These are phyloP conservation scores for Ictalurus furcatus DNA, from an alignment of 2,113 vertebrate species.

Conservation along the genomic window DNA sequence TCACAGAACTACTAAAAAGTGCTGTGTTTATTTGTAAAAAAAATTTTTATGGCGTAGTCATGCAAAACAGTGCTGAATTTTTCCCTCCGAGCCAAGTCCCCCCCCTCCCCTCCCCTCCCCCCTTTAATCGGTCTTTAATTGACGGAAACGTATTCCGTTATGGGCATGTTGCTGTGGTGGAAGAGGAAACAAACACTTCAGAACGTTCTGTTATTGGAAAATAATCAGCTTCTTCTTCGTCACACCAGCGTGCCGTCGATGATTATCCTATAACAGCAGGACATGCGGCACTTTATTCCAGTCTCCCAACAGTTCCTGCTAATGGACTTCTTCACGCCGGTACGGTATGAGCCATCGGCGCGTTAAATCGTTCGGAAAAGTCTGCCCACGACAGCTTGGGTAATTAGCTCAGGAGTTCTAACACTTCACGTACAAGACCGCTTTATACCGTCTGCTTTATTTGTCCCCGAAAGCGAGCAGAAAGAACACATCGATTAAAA, in stretches of 20 bases:
- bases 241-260: background rate
- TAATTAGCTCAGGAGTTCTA: background rate
- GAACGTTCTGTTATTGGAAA: background rate
- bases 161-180: background rate
- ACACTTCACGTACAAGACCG: background rate
- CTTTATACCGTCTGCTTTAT: background rate
- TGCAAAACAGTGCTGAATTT: constrained; percentile 39
- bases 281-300: background rate
- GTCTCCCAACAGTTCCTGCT: background rate
- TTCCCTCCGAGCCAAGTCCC: background rate
- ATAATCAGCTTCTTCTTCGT: background rate
- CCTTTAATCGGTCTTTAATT: background rate
- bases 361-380: background rate
- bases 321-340: background rate
- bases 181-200: background rate
- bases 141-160: too few species aligned
- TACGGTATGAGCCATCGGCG: too few species aligned
- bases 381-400: background rate
- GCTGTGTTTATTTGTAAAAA: too few species aligned
- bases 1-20: background rate
- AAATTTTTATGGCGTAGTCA: constrained; percentile 24
- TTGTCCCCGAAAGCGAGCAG: background rate
- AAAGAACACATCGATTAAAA: constrained; percentile 19
- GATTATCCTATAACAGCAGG: background rate
- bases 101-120: too few species aligned